Base-by-base conservation (phyloP, 2,797 vertebrate genomes). In the Yasuhikotakia modesta region DNA sequence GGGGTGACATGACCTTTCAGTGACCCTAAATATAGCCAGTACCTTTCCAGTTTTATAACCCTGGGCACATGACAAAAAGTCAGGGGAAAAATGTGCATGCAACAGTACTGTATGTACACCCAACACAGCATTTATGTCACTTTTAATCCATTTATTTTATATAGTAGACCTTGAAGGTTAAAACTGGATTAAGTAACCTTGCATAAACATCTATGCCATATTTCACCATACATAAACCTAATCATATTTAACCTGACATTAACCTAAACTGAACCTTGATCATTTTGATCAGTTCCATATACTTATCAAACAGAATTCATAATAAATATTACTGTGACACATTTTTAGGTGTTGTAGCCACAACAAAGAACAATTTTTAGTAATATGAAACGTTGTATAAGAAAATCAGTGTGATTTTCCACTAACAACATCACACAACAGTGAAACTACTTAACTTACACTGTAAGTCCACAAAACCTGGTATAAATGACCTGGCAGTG, bases 21-120 rank as follows among this genome's bases (percentile, higher is more conserved):
- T 81, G 73, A 81, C 74, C 79, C 74, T 81, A 81, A 81, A 72
- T 81, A 76, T 81, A 81, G 74, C 60, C 7, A 27, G 45, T 14
- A 77, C 66, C 50, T 70, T 73, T 43, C 13, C 12, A 11, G 58
- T 66, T 24, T 17, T 24, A 80, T 66, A 16, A 58, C 19, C 43
- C 12, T 24, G 27, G n/a, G 48, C 70, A 63, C 46, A 66, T 48
- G 70, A 63, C 55, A 66, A 55, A 27, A 68, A n/a, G 27, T 3
- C n/a, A 50, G 19, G 17, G 45, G 10, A 55, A 57, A 63, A 76
- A 10, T n/a, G 5, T 53, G 7, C 52, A 19, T 21, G 19, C 6
- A 53, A 21, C 7, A 53, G 21, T 8, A 43, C 39, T 55, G 8
- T 52, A 52, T 4, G 11, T 21, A 55, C 1, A 55, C 39, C 39